A percentile compares a stretch with the other conserved stretches of the same genome.
Conservation (phyloP, 2,888 invertebrate genomes). For the Schizotus pectinicornis region DNA sequence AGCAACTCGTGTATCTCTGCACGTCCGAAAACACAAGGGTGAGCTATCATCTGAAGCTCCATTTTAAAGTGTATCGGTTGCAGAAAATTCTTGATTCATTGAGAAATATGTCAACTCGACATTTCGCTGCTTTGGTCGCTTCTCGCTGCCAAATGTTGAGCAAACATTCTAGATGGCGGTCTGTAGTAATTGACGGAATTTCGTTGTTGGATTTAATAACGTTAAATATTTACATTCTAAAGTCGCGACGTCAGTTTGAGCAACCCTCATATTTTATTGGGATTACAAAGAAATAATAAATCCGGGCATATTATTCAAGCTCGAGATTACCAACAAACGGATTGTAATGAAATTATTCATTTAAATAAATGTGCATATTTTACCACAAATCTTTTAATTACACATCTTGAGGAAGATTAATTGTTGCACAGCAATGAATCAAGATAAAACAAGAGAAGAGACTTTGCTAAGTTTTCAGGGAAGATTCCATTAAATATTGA, state of each 20-base stretch:
- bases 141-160: no score
- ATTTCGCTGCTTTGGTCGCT: no score
- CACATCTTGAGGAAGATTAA: slow-evolving; percentile 24
- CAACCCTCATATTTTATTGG: slow-evolving; percentile 23
- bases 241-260: slow-evolving; percentile 10
- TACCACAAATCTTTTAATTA: slow-evolving; percentile 31
- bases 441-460: background rate
- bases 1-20: no score
- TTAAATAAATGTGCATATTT: slow-evolving; percentile 33
- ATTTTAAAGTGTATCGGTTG: no score
- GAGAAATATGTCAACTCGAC: no score
- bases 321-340: slow-evolving; percentile 16
- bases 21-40: no score
- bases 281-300: slow-evolving; percentile 31
- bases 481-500: no score
- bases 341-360: slow-evolving; percentile 31
- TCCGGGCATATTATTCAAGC: slow-evolving; percentile 18
- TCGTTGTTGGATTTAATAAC: slow-evolving; percentile 12
- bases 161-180: no score
- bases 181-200: background rate
- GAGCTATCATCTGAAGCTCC: no score
- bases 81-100: no score
- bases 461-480: no score
- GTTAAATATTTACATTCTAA: slow-evolving; percentile 24
- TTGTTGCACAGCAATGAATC: slow-evolving; percentile 26